Evolutionary conservation across 2,888 invertebrate genomes (phyloP), one percentile per base, ranked within the genome.

Genomic region (Linnaemya vulpina): DNA sequence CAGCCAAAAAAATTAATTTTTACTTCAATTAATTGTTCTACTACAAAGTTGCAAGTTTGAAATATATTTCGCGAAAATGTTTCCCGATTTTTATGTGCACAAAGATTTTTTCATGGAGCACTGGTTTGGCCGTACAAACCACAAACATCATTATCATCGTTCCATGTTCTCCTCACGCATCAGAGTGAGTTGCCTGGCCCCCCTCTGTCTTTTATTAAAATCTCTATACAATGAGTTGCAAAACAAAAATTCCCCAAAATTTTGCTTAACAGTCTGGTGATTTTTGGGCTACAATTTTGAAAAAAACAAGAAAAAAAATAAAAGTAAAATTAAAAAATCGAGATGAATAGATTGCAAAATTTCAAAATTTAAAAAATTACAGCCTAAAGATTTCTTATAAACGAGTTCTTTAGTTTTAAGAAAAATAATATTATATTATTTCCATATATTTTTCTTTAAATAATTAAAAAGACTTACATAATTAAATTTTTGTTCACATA

Each of bases 41-140:
- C 15, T 38, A 35, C n/a, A 38, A 46, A 25, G 15, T 46, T 15
- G 1, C 5, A 25, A 65, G 22, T 25, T 63, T 63, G 30, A 30
- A 30, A 30, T 63, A 3, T 8, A 25, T 46, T 30, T 25, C 11
- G 15, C 3, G 17, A 40, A 81, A n/a, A 85, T 85, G 85, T 85
- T 85, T 85, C 85, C 85, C 35, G 85, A 85, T 71, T 85, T 85
- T 73, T 85, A 79, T 79, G 78, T 85, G 17, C 85, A 85, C 65
- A 85, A 85, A 79, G 83, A 85, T 40, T 85, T 85, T 25, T 85
- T 83, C 11, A 70, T 85, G 55, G 85, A 85, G 40, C 82, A 83
- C 13, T 85, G 82, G 82, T 78, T 83, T 49, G 85, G 85, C 13
- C 82, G 62, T 30, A 74, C 17, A 70, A 85, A 85, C n/a, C 76